Evolutionary conservation across 2,888 invertebrate genomes (phyloP).

Genomic region (Notodonta dromedarius): DNA sequence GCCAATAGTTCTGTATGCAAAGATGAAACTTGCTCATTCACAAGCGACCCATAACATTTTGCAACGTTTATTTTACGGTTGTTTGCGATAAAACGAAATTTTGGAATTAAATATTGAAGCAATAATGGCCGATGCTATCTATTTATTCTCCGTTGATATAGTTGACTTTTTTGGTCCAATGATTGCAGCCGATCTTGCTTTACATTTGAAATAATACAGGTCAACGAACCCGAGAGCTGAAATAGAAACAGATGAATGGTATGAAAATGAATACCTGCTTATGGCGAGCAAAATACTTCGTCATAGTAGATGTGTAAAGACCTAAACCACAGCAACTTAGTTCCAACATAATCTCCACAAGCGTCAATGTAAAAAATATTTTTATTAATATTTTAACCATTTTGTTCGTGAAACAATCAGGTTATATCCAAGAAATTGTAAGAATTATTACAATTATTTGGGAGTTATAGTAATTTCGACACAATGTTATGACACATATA

Average conservation of each 20-base stretch:
- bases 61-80: conserved; percentile 54
- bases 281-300: conserved; percentile 4
- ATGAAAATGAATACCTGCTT: conserved; percentile 14
- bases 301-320: too few relatives aligned
- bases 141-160: conserved; percentile 34
- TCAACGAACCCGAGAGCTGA: conserved; percentile 20
- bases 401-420: too few relatives aligned
- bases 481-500: too few relatives aligned
- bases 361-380: too few relatives aligned
- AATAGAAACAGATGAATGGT: conserved; percentile 15
- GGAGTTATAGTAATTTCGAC: too few relatives aligned
- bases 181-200: conserved; percentile 28
- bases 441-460: too few relatives aligned
- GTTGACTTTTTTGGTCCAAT: conserved; percentile 33
- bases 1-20: conserved; percentile 56
- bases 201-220: conserved; percentile 23
- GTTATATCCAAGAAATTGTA: too few relatives aligned
- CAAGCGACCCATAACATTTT: conserved; percentile 49
- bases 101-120: conserved; percentile 43
- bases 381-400: too few relatives aligned
- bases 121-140: conserved; percentile 34
- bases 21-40: conserved; percentile 49
- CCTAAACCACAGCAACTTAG: too few relatives aligned
- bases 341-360: too few relatives aligned
- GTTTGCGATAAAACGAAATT: conserved; percentile 41